phyloP scores from a whole-genome alignment of 2,113 vertebrate genomes.

The Boulengeromyrus knoepffleri region DNA sequence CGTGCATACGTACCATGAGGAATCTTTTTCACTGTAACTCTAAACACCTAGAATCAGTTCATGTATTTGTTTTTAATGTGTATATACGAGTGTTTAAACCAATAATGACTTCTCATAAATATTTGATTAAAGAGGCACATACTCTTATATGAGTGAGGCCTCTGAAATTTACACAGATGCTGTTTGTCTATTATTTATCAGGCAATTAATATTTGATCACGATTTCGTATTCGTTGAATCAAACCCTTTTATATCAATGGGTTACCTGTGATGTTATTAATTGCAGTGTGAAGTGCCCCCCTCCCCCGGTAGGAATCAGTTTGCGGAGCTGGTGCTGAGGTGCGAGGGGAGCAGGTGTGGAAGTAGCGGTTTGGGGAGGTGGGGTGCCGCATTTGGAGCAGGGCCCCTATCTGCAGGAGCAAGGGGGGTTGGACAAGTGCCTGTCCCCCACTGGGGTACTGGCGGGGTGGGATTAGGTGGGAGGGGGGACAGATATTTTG shows the following conservation, averaged over 20 bases:
- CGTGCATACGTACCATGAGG: background rate
- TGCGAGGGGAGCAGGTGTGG: background rate
- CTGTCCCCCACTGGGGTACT: background rate
- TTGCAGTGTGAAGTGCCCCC: background rate
- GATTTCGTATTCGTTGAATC: constrained; percentile 8
- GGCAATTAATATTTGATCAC: constrained; percentile 10
- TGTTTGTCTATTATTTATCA: background rate
- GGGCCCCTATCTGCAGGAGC: background rate
- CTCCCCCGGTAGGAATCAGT: background rate
- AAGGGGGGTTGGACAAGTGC: constrained; percentile 1
- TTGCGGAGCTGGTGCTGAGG: background rate
- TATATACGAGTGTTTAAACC: constrained; percentile 5
- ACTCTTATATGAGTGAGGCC: background rate
- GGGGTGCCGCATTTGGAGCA: background rate
- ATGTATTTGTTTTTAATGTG: constrained; percentile 9
- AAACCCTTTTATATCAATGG: constrained; percentile 10
- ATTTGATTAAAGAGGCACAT: constrained; percentile 7
- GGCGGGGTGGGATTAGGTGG: background rate
- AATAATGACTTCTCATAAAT: background rate
- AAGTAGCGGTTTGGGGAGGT: background rate
- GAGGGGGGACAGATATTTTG: background rate
- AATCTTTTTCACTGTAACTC: background rate
- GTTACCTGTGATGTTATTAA: constrained; percentile 18
- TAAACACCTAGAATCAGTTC: background rate
- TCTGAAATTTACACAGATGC: constrained; percentile 17